Conservation (phyloP, 35 echinoderm and acorn worm genomes). For the Patiria miniata region DNA sequence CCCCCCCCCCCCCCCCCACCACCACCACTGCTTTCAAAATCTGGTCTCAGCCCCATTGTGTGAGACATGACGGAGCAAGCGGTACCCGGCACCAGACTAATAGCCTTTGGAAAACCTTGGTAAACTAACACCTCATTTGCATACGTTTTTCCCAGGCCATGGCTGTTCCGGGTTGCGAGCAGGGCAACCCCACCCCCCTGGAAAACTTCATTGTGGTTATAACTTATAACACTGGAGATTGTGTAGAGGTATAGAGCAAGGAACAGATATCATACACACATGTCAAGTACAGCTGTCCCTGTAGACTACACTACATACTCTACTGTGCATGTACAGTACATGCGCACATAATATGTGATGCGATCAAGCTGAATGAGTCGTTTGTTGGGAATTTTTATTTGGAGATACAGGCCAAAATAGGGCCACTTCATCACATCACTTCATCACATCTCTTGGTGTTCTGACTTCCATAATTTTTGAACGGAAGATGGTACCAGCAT, state of each 20-base stretch:
- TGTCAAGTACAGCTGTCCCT: background rate
- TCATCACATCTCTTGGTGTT: background rate
- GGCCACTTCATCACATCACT: background rate
- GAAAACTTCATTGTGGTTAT: background rate
- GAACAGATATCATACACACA: background rate
- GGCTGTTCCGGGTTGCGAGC: slow-evolving; percentile 11
- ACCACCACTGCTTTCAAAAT: no score
- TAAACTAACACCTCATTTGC: slow-evolving; percentile 33
- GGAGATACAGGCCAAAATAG: no score
- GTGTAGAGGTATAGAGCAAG: no score
- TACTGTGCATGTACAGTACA: background rate
- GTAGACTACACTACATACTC: background rate
- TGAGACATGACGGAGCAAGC: background rate
- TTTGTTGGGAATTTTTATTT: no score
- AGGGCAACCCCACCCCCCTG: slow-evolving; percentile 7
- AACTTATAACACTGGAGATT: background rate
- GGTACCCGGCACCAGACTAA: background rate
- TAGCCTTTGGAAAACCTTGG: slow-evolving; percentile 7
- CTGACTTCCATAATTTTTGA: no score
- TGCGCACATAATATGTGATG: no score
- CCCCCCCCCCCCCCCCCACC: background rate
- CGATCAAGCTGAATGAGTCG: no score
- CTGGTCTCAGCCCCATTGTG: slow-evolving; percentile 12
- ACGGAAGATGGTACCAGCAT: no score
- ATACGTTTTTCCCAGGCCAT: slow-evolving; percentile 30